Evolutionary conservation across 2,888 invertebrate genomes (phyloP), one percentile per base, ranked within the genome.

Genomic region (Coelinius sp.): DNA sequence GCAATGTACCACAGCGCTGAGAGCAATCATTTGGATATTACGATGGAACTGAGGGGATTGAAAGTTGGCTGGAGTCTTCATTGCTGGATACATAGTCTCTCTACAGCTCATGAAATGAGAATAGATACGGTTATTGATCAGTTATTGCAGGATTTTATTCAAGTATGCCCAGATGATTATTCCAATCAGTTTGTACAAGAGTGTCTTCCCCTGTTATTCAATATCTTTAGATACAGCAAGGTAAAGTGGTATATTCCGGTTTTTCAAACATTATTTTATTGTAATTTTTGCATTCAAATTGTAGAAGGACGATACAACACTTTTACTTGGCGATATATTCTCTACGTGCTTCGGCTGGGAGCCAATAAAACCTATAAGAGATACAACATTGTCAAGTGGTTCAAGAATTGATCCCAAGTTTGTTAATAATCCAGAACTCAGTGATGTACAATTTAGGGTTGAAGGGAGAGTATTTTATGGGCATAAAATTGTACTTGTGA

Each of bases 1-100:
- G 96, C 97, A 22, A 95, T 97, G 95, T 97, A 97, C 85, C 96
- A 96, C 84, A 95, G 96, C 74, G 95, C 96, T 0, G 97, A 97
- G 88, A 96, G 95, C 85, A 95, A 96, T 82, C 94, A 96, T 87
- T 89, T 97, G 93, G 97, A 97, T 84, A 94, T 97, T 77, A 96
- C 97, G 0, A 90, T 97, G 81, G 97, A 97, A 84, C 90, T 97
- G 35, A 91, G 96, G 71, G 93, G 94, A 44, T 88, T 96, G 65
- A 95, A 96, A 27, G 94, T 97, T 10, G 94, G 95, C 2, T 97
- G 97, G 97, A 96, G 96, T 0, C 88, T 97, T 24, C 96, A 97
- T 85, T 96, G 96, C 79, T 97, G 97, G 97, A 95, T 95, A 90
- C 92, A 95, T 83, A 95, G 96, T 0, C 88, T 97, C 35, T 94